Base-by-base conservation (phyloP, 2,797 vertebrate species). In the Coregonus sp. region DNA sequence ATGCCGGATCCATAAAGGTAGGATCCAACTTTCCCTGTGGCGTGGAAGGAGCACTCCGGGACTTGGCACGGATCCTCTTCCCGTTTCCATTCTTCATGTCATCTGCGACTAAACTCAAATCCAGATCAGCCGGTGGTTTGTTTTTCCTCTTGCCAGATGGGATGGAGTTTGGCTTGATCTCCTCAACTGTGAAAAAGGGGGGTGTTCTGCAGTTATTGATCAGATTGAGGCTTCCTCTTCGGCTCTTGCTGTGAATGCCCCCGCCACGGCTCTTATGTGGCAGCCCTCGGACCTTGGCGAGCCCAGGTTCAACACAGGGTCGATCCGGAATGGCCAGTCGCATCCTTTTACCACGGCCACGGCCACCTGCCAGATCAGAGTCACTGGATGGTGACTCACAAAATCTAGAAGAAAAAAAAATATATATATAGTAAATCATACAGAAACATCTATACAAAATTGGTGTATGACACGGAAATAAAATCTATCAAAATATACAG, bases 321-420 rank as follows among this genome's bases (percentile, higher is more conserved):
- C 93, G 89, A n/a, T 95, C 94, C 0, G 95, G 90, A 1, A 96
- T 94, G 0, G 95, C 91, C 0, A 98, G 93, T 71, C 97, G 93
- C 25, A 98, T 96, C 59, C 98, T 91, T 86, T 99, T 99, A 5
- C 98, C 97, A 65, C 98, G 93, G 68, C 98, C 98, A 4, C 97
- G 96, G 47, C 96, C 96, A 52, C 96, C 97, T 0, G 96, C 93
- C 92, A 97, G 94, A 86, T 99, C 98, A 77, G 97, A 92, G 88
- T 99, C 98, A 79, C 97, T 98, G 73, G 96, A 97, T 1, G 97
- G 98, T 0, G 98, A 99, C 85, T 99, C 98, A 70, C 98, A 99
- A 93, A 99, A 99, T 92, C 98, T 99, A 82, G 50, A 85, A 72
- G 18, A 47, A 68, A 18, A 59, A 59, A 47, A 47, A 0, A 11